Percentiles rank a stretch among this genome's conserved stretches.
These are phyloP conservation scores for Dasypogon diadema DNA, from an alignment of 2,888 invertebrate species.

Conservation along the genomic window DNA sequence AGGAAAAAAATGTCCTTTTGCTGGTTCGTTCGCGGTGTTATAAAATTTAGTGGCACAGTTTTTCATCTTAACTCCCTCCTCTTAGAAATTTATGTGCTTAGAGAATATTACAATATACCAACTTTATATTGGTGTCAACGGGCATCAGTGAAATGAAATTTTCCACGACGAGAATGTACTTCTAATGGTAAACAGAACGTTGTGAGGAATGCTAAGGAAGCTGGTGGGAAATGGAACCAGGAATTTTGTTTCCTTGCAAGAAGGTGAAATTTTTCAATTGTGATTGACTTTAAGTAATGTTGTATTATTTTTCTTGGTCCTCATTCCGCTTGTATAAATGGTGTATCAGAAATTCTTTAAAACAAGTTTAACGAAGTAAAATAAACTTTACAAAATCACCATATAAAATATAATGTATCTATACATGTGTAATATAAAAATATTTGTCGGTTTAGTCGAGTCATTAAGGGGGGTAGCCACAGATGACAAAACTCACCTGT, in stretches of 20 bases:
- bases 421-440: too few species aligned
- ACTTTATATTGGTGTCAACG: constrained; percentile 35
- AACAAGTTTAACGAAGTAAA: too few species aligned
- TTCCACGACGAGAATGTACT: not conserved
- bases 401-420: too few species aligned
- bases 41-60: constrained; percentile 31
- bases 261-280: not conserved
- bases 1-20: not conserved
- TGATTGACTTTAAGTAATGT: not conserved
- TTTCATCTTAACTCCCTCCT: not conserved
- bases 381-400: too few species aligned
- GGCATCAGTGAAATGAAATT: constrained; percentile 21
- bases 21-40: not conserved
- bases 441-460: too few species aligned
- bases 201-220: not conserved
- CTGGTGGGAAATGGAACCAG: not conserved
- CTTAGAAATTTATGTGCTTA: constrained; percentile 11
- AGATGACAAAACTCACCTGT: too few species aligned
- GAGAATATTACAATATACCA: constrained; percentile 5
- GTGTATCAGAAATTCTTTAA: too few species aligned
- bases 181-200: not conserved
- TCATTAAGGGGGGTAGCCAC: too few species aligned
- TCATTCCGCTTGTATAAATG: too few species aligned
- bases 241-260: not conserved
- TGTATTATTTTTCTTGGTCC: too few species aligned